Base-by-base conservation (phyloP, 35 echinoderm and acorn worm species). In the Heliocidaris erythrogramma region DNA sequence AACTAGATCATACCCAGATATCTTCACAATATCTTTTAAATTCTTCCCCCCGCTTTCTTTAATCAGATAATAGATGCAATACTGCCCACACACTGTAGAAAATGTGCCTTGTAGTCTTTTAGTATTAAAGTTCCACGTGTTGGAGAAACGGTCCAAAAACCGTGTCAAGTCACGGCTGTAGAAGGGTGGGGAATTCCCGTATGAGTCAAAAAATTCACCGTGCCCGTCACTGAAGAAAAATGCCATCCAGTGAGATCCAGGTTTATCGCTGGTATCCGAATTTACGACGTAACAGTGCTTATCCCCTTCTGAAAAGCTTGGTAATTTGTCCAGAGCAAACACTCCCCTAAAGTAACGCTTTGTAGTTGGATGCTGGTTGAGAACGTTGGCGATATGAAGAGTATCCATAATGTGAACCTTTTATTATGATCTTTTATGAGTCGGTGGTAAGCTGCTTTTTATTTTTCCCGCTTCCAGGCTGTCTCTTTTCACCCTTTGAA, bases 151-250 rank as follows among this genome's bases (percentile, higher is more conserved):
- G 7, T 96, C 50, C 18, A 94, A 60, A 87, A 94, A 94, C 8
- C 4, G 13, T 27, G 61, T 60, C 24, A 94, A 94, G 53, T 30
- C 30, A 7, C 24, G 11, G 85, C 47, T 24, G 59, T 96, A 94
- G 17, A n/a, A 90, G 9, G 42, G 17, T 35, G 95, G 95, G 21
- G 85, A 17, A 60, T 94, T 86, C 18, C 95, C 93, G 29, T 94
- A 96, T 30, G 95, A 96, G 48, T 88, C 35, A 47, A 96, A 96
- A 90, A 96, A 94, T 31, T 96, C 93, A 27, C 49, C 93, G 6
- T 32, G 86, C 3, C 89, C 27, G 12, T 61, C 32, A 53, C 90
- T 30, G 48, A 94, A 94, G 18, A 91, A 96, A 69, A 94, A 31
- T 30, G 93, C 93, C 4, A 94, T 56, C 93, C 93, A 94, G 31